phyloP scores from a whole-genome alignment of 37 sponge, comb jelly and placozoan genomes.

The Crambe crambe region DNA sequence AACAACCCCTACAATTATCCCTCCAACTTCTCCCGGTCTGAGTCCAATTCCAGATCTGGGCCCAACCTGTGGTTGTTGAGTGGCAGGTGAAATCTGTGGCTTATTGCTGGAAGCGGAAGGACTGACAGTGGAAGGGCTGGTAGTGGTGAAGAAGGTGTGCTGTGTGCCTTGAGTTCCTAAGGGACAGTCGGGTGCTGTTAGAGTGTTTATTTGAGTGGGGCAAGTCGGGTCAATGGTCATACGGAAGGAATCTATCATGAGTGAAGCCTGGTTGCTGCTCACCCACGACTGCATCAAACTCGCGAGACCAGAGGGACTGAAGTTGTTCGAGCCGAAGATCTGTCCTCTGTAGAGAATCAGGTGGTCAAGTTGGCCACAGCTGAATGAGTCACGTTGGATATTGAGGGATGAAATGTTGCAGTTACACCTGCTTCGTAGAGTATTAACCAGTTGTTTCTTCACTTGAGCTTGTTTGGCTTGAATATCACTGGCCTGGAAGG shows the following conservation, averaged over 20 bases:
- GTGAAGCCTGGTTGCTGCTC: not conserved
- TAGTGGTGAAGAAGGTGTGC: not conserved
- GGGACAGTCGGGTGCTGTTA: slow-evolving; percentile 27
- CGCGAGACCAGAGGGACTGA: slow-evolving; percentile 10
- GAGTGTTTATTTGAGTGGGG: not conserved
- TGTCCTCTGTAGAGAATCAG: slow-evolving; percentile 27
- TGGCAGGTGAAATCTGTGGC: no score
- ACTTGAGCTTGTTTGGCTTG: not conserved
- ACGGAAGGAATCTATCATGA: not conserved
- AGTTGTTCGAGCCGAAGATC: slow-evolving; percentile 22
- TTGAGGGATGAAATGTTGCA: slow-evolving; percentile 7
- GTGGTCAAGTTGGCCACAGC: slow-evolving; percentile 22
- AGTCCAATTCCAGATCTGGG: no score
- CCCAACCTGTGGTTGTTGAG: not conserved
- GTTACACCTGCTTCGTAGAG: not conserved
- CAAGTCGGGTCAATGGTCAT: slow-evolving; percentile 22
- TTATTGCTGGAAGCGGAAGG: no score
- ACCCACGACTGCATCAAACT: slow-evolving; percentile 32
- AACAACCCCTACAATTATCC: not conserved
- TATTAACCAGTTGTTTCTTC: slow-evolving; percentile 1
- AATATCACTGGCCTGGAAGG: not conserved
- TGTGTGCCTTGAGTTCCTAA: not conserved
- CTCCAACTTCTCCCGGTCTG: slow-evolving; percentile 4
- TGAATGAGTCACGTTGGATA: not conserved
- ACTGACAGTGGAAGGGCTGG: not conserved